Percentiles rank a stretch among this genome's conserved stretches.
These are phyloP conservation scores for Monodelphis domestica DNA, from an alignment of 2,797 vertebrate species.

Conservation along the genomic window DNA sequence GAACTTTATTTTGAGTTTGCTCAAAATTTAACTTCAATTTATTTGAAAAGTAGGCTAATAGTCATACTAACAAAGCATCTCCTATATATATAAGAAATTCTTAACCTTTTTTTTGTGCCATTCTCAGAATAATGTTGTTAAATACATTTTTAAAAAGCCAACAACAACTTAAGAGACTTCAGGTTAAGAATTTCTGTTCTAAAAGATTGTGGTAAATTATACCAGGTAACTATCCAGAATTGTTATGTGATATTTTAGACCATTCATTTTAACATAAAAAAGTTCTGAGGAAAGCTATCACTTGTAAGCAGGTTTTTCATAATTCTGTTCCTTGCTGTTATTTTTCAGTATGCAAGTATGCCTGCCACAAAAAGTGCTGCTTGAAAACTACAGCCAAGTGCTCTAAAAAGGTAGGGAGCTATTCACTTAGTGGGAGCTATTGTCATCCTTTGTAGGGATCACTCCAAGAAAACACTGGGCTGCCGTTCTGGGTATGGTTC, in stretches of 20 bases:
- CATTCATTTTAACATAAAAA: slow-evolving; percentile 36
- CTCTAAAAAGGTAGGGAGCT: slow-evolving; percentile 94
- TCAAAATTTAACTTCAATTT: slow-evolving; percentile 47
- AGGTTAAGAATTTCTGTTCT: neutral
- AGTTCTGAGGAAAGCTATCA: slow-evolving; percentile 28
- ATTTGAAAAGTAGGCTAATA: slow-evolving; percentile 12
- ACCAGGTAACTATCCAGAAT: neutral
- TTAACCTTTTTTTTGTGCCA: neutral
- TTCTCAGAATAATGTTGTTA: neutral
- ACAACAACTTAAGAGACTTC: neutral
- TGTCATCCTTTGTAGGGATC: neutral
- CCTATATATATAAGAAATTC: neutral
- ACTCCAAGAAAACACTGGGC: neutral
- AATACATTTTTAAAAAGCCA: no score
- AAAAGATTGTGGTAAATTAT: neutral
- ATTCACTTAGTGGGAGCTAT: neutral
- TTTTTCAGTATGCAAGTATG: slow-evolving; percentile 95
- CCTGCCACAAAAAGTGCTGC: slow-evolving; percentile 99
- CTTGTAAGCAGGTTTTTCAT: slow-evolving; percentile 43
- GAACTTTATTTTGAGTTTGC: slow-evolving; percentile 27
- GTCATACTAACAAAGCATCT: neutral
- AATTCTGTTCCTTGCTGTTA: slow-evolving; percentile 47
- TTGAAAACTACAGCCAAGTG: slow-evolving; percentile 94
- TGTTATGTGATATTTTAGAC: slow-evolving; percentile 2
- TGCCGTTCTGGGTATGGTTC: neutral